Evolutionary conservation across 2,888 invertebrate species (phyloP), one percentile per base, ranked within the genome.

Genomic region (Meteorus cinctellus): DNA sequence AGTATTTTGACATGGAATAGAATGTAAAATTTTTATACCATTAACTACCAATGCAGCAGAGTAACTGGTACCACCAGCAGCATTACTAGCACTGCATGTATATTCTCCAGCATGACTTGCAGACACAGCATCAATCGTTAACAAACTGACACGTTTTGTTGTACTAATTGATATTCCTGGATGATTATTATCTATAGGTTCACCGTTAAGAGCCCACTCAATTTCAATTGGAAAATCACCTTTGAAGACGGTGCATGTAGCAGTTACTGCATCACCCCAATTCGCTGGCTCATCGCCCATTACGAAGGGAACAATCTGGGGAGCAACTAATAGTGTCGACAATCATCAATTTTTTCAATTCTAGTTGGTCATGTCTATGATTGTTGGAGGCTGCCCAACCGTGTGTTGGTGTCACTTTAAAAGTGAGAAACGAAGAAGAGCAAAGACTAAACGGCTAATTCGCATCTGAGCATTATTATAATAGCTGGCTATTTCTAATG

Each of bases 171-270:
- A 77, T 51, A 85, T 81, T 66, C 82, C 84, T 5, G 83, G 80
- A 73, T 80, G 80, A 70, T 79, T 77, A 6, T 77, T 70, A 59
- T 70, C 69, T 65, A 92, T 87, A 27, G 91, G 91, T 80, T 92
- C 90, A 74, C 92, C 93, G 86, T 95, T 94, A 85, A 94, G 93
- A 78, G 91, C 92, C 95, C 95, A 95, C 77, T 92, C 91, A 80
- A 95, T 93, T 81, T 92, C 92, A 75, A 95, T 90, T 67, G 95
- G 95, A 69, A 94, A 90, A 89, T 95, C 95, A 67, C 95, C 94
- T 82, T 93, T 91, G 80, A 92, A 91, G 65, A 92, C 92, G 69
- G 92, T 91, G 88, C 94, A 94, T 74, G 90, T 89, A 4, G 91
- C 90, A 62, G 91, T 90, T n/a, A 90, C 90, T 24, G 90, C 89